phyloP scores from a whole-genome alignment of 2,113 vertebrate genomes.

The Alexandromys fortis region DNA sequence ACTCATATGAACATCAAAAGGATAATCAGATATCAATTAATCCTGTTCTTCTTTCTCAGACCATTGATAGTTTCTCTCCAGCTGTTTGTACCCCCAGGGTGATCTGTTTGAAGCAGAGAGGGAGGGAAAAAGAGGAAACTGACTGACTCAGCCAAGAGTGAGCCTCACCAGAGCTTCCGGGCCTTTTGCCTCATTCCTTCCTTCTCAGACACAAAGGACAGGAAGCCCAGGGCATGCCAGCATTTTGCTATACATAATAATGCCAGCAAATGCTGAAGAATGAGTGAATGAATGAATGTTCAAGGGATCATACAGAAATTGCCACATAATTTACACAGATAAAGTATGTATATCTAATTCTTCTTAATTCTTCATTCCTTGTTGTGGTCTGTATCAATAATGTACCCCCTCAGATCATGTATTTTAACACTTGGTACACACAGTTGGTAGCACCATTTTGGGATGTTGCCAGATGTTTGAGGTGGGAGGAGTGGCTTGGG shows the following conservation, averaged over 20 bases:
- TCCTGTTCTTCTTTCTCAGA: constrained; percentile 39
- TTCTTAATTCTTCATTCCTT: neutral
- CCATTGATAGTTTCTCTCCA: constrained; percentile 18
- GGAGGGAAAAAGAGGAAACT: neutral
- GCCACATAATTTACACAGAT: neutral
- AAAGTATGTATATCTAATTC: accelerated
- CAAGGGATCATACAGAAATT: neutral
- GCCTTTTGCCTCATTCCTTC: neutral
- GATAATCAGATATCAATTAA: constrained; percentile 45
- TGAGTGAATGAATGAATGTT: neutral
- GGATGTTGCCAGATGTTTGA: neutral
- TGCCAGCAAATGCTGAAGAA: neutral
- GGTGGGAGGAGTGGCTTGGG: neutral
- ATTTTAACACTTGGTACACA: neutral
- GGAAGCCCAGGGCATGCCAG: neutral
- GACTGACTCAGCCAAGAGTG: constrained; percentile 21
- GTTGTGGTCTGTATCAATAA: neutral
- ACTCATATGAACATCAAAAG: constrained; percentile 25
- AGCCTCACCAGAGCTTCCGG: constrained; percentile 51
- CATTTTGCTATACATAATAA: accelerated
- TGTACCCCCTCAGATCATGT: neutral
- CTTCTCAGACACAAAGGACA: neutral
- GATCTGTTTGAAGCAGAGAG: neutral
- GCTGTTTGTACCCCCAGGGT: neutral
- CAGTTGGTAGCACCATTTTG: neutral